These are phyloP conservation scores for Oncorhynchus masou DNA, from an alignment of 2,113 vertebrate species.

Conservation along the genomic window DNA sequence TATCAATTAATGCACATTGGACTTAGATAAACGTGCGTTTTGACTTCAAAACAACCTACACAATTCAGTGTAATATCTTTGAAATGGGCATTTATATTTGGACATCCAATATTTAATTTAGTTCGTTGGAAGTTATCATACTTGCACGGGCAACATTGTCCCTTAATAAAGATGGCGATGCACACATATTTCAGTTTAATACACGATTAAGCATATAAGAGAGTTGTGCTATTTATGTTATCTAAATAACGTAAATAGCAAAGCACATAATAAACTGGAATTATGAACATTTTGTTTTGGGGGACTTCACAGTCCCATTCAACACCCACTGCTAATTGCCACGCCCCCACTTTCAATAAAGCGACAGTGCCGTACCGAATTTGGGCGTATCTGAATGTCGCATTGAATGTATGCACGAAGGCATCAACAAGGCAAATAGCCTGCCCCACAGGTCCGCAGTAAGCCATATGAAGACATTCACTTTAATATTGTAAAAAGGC, in stretches of 20 bases:
- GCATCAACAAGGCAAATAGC: too few relatives aligned
- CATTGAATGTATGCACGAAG: too few relatives aligned
- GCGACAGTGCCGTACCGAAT: too few relatives aligned
- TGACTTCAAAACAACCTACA: not conserved
- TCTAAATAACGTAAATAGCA: not conserved
- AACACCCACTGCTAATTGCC: too few relatives aligned
- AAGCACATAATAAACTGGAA: not conserved
- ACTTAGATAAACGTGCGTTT: not conserved
- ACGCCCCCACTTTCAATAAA: too few relatives aligned
- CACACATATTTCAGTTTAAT: not conserved
- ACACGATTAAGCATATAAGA: too few relatives aligned
- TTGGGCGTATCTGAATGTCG: too few relatives aligned
- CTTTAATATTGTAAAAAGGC: too few relatives aligned
- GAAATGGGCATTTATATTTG: not conserved
- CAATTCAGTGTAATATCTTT: not conserved
- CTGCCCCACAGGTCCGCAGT: too few relatives aligned
- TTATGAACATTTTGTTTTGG: not conserved
- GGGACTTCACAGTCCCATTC: too few relatives aligned
- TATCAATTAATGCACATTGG: conserved; percentile 24
- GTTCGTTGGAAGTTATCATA: conserved; percentile 41
- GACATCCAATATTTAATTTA: not conserved
- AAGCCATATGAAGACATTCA: too few relatives aligned
- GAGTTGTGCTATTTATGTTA: not conserved
- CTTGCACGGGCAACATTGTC: conserved; percentile 62
- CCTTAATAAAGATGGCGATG: conserved; percentile 77